A percentile compares a stretch with the other conserved stretches of the same genome.
Evolutionary conservation across 1,140 invertebrate genomes (phyloP).

Genomic region (Harlomillsia oculata): DNA sequence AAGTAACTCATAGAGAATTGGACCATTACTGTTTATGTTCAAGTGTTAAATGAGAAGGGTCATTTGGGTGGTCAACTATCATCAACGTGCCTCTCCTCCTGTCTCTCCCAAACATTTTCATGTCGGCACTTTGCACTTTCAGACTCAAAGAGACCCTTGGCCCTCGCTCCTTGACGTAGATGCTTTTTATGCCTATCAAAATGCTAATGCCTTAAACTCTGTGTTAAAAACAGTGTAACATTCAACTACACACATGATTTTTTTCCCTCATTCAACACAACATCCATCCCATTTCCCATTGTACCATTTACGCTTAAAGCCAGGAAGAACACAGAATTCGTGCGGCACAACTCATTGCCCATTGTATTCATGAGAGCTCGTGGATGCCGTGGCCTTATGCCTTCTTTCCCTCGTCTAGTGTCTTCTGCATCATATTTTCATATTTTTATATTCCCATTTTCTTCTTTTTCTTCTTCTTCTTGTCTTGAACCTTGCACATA

Average conservation of each 20-base stretch:
- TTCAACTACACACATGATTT: constrained; percentile 17
- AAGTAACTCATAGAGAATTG: constrained; percentile 34
- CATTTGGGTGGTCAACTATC: constrained; percentile 35
- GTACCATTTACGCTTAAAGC: too few relatives aligned
- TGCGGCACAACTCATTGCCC: too few relatives aligned
- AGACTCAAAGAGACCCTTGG: constrained; percentile 13
- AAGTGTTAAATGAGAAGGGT: constrained; percentile 33
- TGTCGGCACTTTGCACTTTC: constrained; percentile 4
- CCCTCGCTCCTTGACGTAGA: not conserved
- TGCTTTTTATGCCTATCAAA: constrained; percentile 29
- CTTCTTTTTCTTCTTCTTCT: too few relatives aligned
- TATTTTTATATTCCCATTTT: too few relatives aligned
- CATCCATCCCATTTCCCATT: too few relatives aligned
- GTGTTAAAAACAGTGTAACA: constrained; percentile 31
- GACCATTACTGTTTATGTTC: constrained; percentile 34
- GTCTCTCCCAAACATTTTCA: constrained; percentile 25
- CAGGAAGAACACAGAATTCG: too few relatives aligned
- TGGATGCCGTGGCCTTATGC: too few relatives aligned
- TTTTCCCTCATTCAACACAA: constrained; percentile 5
- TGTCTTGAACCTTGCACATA: too few relatives aligned
- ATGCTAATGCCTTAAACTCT: constrained; percentile 25
- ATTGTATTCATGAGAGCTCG: too few relatives aligned
- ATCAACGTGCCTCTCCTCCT: constrained; percentile 31
- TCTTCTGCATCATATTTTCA: too few relatives aligned
- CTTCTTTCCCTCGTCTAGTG: too few relatives aligned